Evolutionary conservation across 2,888 invertebrate species (phyloP), one percentile per base, ranked within the genome.

Genomic region (Sisyra nigra): DNA sequence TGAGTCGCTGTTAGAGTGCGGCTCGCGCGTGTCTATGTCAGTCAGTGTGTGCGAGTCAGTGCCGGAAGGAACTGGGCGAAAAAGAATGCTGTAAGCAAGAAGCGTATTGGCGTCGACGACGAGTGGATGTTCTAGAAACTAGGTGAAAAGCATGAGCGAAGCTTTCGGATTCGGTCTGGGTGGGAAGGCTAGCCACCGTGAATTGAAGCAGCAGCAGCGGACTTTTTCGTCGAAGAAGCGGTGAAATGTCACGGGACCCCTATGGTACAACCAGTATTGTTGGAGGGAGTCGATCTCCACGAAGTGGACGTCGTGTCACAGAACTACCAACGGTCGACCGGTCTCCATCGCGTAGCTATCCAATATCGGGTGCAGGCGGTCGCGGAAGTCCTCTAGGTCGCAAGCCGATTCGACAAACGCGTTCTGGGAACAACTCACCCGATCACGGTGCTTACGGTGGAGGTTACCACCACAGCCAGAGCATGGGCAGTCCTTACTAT

Each of bases 241-340:
- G 40, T 40, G 63, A 63, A 57, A 72, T 72, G 74, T 74, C 73
- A 57, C 68, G 73, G 54, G 73, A 74, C 63, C 70, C 71, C 61
- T 74, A 74, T 62, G 41, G 41, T 31, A 19, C 13, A 14, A 56
- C 60, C 48, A 56, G 59, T 56, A 55, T 34, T 29, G 42, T 18
- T 15, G 62, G 68, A 66, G 66, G 72, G 64, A 63, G 71, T 69
- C 66, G 78, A 68, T 72, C 75, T 69, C 71, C 78, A 69, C 69
- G 76, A 57, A 67, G 69, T 61, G 70, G 76, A 68, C 80, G 78
- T 64, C 71, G 72, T 58, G 65, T 71, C 57, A 68, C 66, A 45
- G 76, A 76, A 61, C 69, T 87, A 68, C 86, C 87, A 61, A 86
- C 85, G 63, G 86, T 86, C 65, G 87, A 88, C 76, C 80, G 86